Evolutionary conservation across 2,888 invertebrate genomes (phyloP).

Genomic region (Hanleya hanleyi): DNA sequence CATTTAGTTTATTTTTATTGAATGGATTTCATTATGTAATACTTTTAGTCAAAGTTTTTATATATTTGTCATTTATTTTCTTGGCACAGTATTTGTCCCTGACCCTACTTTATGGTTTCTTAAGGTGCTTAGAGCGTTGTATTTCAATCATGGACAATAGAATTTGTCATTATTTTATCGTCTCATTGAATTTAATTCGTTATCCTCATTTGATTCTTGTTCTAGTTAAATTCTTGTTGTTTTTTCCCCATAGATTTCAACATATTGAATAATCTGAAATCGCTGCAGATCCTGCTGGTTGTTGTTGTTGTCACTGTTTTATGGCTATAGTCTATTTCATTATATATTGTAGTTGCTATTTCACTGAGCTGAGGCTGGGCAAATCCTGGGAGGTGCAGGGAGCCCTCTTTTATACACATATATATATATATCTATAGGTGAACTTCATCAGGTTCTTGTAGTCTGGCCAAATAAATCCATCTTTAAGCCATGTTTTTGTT

Average conservation of each 20-base stretch:
- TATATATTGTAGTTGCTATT: not conserved
- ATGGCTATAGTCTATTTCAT: not conserved
- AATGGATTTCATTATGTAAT: too few species aligned
- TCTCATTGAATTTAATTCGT: not conserved
- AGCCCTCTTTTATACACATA: not conserved
- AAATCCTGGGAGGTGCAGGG: not conserved
- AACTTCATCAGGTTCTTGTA: too few species aligned
- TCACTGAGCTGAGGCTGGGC: conserved; percentile 5
- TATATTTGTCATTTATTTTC: too few species aligned
- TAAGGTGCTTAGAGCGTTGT: too few species aligned
- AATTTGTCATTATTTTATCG: not conserved
- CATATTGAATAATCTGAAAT: not conserved
- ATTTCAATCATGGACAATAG: too few species aligned
- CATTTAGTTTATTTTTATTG: too few species aligned
- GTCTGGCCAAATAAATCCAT: too few species aligned
- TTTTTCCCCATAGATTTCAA: not conserved
- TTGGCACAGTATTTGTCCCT: too few species aligned
- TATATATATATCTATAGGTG: not conserved
- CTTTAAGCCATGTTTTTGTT: too few species aligned
- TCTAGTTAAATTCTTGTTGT: not conserved
- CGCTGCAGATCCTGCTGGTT: not conserved
- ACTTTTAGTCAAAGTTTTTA: too few species aligned
- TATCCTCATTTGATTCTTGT: not conserved
- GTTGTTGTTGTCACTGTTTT: not conserved
- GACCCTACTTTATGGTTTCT: too few species aligned